Evolutionary conservation across 2,888 invertebrate species (phyloP).

Genomic region (Ephialtes manifestator): DNA sequence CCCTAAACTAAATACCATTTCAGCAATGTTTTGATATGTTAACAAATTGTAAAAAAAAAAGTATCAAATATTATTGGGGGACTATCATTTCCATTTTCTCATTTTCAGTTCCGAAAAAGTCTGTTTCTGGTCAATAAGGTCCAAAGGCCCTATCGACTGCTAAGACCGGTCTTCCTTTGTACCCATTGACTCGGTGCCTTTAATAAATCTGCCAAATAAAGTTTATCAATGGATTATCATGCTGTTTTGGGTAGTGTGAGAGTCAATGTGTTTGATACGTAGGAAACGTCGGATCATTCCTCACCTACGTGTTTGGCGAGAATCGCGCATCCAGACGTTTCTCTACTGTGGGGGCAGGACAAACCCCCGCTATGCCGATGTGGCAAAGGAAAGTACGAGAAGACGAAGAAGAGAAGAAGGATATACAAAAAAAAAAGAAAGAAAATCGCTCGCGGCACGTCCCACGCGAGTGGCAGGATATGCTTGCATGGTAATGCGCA

Average conservation of each 20-base stretch:
- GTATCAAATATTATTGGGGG: no score
- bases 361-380: slow-evolving; percentile 31
- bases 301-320: slow-evolving; percentile 45
- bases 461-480: slow-evolving; percentile 65
- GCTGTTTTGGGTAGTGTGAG: not conserved
- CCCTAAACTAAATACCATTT: no score
- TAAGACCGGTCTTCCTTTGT: no score
- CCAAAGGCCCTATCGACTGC: no score
- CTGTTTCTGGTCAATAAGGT: no score
- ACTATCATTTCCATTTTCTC: no score
- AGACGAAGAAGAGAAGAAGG: slow-evolving; percentile 33
- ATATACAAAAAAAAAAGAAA: slow-evolving; percentile 37
- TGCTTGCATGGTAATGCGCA: slow-evolving; percentile 62
- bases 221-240: no score
- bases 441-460: slow-evolving; percentile 67
- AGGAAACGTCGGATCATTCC: slow-evolving; percentile 30
- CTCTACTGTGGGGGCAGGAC: slow-evolving; percentile 29
- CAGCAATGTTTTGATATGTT: no score
- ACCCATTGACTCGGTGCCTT: no score
- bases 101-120: no score
- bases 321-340: slow-evolving; percentile 31
- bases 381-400: slow-evolving; percentile 36
- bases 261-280: slow-evolving; percentile 27
- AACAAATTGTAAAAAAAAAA: no score
- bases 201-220: no score